phyloP scores from a whole-genome alignment of 2,888 invertebrate genomes.

The Platycheirus rosarum region DNA sequence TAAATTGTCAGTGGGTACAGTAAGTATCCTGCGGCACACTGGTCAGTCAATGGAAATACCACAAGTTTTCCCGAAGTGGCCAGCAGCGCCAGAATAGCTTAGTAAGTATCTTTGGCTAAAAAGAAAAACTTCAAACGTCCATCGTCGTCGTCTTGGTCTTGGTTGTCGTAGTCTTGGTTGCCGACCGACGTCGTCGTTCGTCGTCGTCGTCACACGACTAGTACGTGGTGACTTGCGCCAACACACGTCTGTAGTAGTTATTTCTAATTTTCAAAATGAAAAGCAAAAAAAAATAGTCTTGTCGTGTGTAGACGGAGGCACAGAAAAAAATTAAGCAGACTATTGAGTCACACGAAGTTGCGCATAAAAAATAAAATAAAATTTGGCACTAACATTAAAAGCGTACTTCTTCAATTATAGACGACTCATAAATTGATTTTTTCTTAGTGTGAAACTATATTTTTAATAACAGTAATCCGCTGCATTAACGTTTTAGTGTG shows the following conservation, averaged over 20 bases:
- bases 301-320: conserved; percentile 12
- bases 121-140: conserved; percentile 29
- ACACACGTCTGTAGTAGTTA: conserved; percentile 50
- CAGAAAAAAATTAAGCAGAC: too few species aligned
- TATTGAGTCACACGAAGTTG: too few species aligned
- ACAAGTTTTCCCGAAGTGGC: conserved; percentile 32
- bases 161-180: background rate
- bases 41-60: conserved; percentile 62
- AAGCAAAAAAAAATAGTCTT: too few species aligned
- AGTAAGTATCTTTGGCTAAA: conserved; percentile 34
- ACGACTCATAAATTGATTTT: too few species aligned
- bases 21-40: conserved; percentile 23
- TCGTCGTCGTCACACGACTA: conserved; percentile 30
- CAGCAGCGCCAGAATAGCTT: conserved; percentile 44
- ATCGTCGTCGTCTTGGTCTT: background rate
- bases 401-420: too few species aligned
- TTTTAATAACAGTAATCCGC: too few species aligned
- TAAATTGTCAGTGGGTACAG: conserved; percentile 17
- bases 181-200: conserved; percentile 30
- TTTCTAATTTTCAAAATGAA: conserved; percentile 50
- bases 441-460: too few species aligned
- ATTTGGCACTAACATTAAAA: too few species aligned
- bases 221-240: conserved; percentile 44
- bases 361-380: too few species aligned
- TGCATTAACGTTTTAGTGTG: too few species aligned